Evolutionary conservation across 2,113 vertebrate species (phyloP).

Genomic region (Sterrhoptilus dennistouni): DNA sequence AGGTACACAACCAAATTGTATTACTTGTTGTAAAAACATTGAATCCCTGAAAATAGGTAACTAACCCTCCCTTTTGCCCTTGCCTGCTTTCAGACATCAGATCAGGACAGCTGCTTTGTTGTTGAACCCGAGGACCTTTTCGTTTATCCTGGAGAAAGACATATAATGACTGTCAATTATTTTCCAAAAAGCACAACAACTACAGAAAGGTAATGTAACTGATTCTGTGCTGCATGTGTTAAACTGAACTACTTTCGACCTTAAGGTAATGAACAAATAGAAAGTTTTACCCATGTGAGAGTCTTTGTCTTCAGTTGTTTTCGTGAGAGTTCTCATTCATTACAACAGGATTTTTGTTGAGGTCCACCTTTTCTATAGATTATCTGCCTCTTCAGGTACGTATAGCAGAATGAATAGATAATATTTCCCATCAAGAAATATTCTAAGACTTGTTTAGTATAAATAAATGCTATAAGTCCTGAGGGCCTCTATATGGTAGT

Average conservation of each 20-base stretch:
- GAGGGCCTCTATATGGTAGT: not conserved
- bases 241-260: not conserved
- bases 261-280: not conserved
- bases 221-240: not conserved
- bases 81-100: conserved; percentile 69
- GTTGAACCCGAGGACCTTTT: conserved; percentile 83
- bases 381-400: not conserved
- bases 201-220: conserved; percentile 80
- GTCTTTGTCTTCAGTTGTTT: not conserved
- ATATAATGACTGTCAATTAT: conserved; percentile 79
- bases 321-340: not conserved
- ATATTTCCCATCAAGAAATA: not conserved
- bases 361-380: not conserved
- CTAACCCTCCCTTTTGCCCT: not conserved
- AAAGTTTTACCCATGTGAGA: not conserved
- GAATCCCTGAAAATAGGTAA: not conserved
- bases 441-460: not conserved
- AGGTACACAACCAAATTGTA: not conserved
- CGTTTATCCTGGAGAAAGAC: conserved; percentile 84
- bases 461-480: not conserved
- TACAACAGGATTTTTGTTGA: not conserved
- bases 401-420: not conserved
- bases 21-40: not conserved
- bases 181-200: conserved; percentile 64
- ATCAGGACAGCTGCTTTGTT: conserved; percentile 77